Conservation (phyloP, 2,888 invertebrate species). For the Dinocampus coccinellae region DNA sequence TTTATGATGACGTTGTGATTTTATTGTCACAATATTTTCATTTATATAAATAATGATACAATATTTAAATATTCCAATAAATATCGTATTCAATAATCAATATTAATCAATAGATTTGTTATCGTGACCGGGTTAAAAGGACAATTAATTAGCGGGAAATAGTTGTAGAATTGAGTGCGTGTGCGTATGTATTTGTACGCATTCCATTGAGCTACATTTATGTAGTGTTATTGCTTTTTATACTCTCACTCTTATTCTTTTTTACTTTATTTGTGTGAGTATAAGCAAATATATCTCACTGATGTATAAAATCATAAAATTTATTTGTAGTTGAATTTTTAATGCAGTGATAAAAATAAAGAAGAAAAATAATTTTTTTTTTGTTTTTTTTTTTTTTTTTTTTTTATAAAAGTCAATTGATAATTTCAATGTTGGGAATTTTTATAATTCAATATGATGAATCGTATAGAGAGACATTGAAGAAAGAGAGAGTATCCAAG, state of each 20-base stretch:
- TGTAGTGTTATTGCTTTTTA: not conserved
- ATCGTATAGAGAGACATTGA: not conserved
- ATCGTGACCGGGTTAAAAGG: not conserved
- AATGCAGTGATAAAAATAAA: too few species aligned
- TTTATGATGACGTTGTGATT: too few species aligned
- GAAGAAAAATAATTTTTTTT: too few species aligned
- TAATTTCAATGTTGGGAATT: too few species aligned
- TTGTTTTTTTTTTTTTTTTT: too few species aligned
- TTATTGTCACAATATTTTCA: too few species aligned
- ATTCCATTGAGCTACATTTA: not conserved
- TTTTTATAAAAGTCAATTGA: too few species aligned
- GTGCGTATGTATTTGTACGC: not conserved
- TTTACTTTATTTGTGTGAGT: not conserved
- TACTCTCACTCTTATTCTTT: not conserved
- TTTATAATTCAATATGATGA: not conserved
- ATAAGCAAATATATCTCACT: not conserved
- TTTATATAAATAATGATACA: not conserved
- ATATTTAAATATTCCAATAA: not conserved
- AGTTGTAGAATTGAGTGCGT: not conserved
- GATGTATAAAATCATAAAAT: not conserved
- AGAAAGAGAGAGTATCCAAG: not conserved
- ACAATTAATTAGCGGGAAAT: not conserved
- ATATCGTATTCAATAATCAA: not conserved
- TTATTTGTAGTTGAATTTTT: too few species aligned
- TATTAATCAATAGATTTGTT: not conserved